phyloP scores from a whole-genome alignment of 2,113 vertebrate species.

The Pomatostomus ruficeps region DNA sequence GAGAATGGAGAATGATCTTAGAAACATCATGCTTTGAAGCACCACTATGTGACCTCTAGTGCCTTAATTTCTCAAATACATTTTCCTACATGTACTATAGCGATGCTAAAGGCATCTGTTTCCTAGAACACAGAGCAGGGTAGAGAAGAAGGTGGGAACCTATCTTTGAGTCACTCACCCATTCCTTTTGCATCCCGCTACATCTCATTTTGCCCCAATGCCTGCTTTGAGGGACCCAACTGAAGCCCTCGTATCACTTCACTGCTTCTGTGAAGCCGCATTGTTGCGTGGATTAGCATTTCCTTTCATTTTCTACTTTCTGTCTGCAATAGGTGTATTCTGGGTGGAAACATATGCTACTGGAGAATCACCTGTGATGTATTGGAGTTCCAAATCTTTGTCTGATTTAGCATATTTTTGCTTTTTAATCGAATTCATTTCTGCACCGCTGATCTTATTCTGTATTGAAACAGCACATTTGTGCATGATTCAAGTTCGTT shows the following conservation, averaged over 20 bases:
- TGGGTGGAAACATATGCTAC: not conserved
- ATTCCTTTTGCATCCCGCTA: not conserved
- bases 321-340: not conserved
- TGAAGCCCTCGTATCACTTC: not conserved
- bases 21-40: not conserved
- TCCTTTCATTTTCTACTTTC: slow-evolving; percentile 5
- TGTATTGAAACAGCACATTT: slow-evolving; percentile 47
- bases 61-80: not conserved
- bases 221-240: not conserved
- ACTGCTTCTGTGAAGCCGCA: not conserved
- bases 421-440: slow-evolving; percentile 53
- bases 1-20: not conserved
- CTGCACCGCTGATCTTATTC: slow-evolving; percentile 35
- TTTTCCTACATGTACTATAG: not conserved
- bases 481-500: slow-evolving; percentile 14
- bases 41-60: not conserved
- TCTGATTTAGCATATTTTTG: slow-evolving; percentile 53
- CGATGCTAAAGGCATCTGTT: not conserved
- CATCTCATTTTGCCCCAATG: not conserved
- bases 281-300: not conserved
- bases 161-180: not conserved
- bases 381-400: slow-evolving; percentile 26
- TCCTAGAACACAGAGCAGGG: not conserved
- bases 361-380: slow-evolving; percentile 1
- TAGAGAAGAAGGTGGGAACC: not conserved